Base-by-base conservation (phyloP, 2,888 invertebrate species). In the Leucophenga maculata region DNA sequence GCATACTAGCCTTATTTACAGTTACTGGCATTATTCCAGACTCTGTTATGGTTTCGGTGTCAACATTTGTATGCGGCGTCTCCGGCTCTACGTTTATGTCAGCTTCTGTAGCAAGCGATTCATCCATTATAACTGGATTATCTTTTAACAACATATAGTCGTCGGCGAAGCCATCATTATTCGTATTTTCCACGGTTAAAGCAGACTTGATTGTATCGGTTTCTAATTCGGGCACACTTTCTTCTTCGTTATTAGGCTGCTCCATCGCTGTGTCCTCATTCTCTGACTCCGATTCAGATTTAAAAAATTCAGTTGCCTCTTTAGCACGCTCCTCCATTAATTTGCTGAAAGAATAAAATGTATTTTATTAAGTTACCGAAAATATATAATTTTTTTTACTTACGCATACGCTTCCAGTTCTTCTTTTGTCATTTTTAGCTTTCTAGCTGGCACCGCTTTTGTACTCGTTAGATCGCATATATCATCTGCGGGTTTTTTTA, bases 261-360 rank as follows among this genome's bases (percentile, higher is more conserved):
- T 74, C 70, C 3, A 68, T 32, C 6, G 67, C 67, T 6, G 68
- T 54, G n/a, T 48, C 68, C n/a, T 76, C 73, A 6, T 73, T 74
- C 44, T 74, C 67, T 0, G 66, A 59, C 50, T 84, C 83, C 0
- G 86, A 78, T 71, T 93, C 93, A 76, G 94, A 94, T 88, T 94
- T 93, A 78, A 93, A 95, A 82, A 95, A 92, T 78, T 92, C 91
- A 78, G 93, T 91, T 66, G 94, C 92, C 88, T 94, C 93, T 85
- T 93, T 93, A 79, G 93, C 93, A 67, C 94, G 91, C 80, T 93
- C 91, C 82, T 94, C 91, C 76, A 95, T 89, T 68, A 91, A 90
- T 87, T 92, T 90, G 0, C 94, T 94, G 77, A 0, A 69, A 57
- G 3, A 6, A 39, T 1, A 39, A 39, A 39, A 39, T 11, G 8